Base-by-base conservation (phyloP, 2,888 invertebrate species). In the Frankliniella fusca region DNA sequence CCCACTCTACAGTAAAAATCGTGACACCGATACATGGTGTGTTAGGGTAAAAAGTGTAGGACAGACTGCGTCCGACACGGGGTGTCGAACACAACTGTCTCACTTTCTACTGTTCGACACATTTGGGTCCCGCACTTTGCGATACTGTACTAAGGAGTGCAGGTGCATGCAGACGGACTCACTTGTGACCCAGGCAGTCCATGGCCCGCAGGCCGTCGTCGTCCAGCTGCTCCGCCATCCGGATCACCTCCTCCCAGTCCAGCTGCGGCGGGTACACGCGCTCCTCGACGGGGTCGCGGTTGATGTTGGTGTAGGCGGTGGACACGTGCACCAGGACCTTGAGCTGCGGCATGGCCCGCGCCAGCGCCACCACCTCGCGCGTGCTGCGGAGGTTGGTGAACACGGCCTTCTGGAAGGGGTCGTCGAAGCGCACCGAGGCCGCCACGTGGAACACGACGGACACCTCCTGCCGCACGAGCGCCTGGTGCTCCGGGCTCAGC, bases 401-500 rank as follows among this genome's bases (percentile, higher is more conserved):
- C 27, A 76, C 70, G 70, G 70, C 70, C 70, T 76, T 76, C 23
- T 27, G 70, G 70, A 76, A 76, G 23, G 70, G 70, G 70, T 76
- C 70, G 27, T 76, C 70, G 70, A 76, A 76, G 70, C 70, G 70
- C 70, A 76, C 70, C 70, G 70, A 76, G 27, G 70, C 70, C 27
- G 85, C 48, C 87, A 86, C 20, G 89, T 86, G 70, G 70, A 27
- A 23, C 7, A 76, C 70, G 70, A 76, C 27, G 70, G 70, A 23
- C 70, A 76, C 70, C 84, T 90, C 89, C 11, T 10, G 11, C 11
- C 23, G 27, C 70, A 76, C 23, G 0, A 86, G 84, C 86, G 87
- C 85, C 84, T 85, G 85, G 83, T 86, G 87, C 82, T 85, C 86
- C 8, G 85, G 85, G 80, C 84, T 85, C 82, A 88, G 84, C 23